These are phyloP conservation scores for Oeneis ivallda DNA, from an alignment of 2,888 invertebrate species.

Conservation along the genomic window DNA sequence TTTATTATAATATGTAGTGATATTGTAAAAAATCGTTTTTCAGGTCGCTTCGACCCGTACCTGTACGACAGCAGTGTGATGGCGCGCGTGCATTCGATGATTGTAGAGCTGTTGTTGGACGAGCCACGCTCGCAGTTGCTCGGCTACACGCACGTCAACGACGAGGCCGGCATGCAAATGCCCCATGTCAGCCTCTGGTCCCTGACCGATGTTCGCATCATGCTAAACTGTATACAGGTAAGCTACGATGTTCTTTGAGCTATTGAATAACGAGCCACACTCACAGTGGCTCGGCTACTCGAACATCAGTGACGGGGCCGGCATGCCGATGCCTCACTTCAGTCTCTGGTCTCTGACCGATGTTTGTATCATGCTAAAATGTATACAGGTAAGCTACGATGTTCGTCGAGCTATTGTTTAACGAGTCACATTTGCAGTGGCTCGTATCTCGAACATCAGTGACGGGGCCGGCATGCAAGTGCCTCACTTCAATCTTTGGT, in stretches of 20 bases:
- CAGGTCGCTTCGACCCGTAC: constrained; percentile 88
- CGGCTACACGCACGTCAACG: constrained; percentile 92
- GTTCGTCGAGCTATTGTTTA: constrained; percentile 91
- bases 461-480: constrained; percentile 92
- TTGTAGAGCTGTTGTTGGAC: constrained; percentile 92
- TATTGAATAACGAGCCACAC: constrained; percentile 90
- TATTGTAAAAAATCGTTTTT: constrained; percentile 15
- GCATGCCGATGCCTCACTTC: constrained; percentile 91
- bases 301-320: constrained; percentile 91
- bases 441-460: constrained; percentile 91
- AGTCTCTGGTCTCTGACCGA: constrained; percentile 91
- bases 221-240: constrained; percentile 90
- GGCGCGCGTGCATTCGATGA: constrained; percentile 91
- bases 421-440: constrained; percentile 87
- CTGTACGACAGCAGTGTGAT: constrained; percentile 90
- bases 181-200: constrained; percentile 92
- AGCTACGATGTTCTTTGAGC: constrained; percentile 87
- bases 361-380: constrained; percentile 88
- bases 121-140: constrained; percentile 87
- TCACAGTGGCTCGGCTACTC: constrained; percentile 89
- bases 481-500: constrained; percentile 92
- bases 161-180: constrained; percentile 91
- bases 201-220: constrained; percentile 87
- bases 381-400: constrained; percentile 87
- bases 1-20: no score